Evolutionary conservation across 2,113 vertebrate genomes (phyloP).

Genomic region (Myrmecobius fasciatus): DNA sequence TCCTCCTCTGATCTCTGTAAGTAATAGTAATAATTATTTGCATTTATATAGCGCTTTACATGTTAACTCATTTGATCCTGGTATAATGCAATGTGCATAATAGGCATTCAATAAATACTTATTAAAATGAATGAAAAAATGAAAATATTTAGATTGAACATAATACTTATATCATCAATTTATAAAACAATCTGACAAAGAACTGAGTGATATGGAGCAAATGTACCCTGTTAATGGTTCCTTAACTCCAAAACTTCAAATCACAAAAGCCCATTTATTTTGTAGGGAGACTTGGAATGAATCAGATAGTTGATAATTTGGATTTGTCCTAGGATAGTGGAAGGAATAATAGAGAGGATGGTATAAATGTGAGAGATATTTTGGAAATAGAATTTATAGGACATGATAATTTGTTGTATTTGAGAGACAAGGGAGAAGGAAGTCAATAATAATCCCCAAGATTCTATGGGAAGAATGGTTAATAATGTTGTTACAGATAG

Average conservation of each 20-base stretch:
- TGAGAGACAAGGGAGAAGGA: background rate
- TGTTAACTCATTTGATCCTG: background rate
- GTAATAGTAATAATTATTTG: too few relatives aligned
- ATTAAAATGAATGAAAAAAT: background rate
- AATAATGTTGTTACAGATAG: background rate
- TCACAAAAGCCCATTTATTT: background rate
- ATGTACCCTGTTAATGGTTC: background rate
- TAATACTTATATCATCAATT: background rate
- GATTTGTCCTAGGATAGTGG: background rate
- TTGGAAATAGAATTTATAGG: background rate
- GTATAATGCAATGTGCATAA: background rate
- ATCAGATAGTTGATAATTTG: background rate
- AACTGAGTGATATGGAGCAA: background rate
- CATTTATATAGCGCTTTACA: too few relatives aligned
- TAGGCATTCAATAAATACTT: background rate
- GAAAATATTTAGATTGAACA: background rate
- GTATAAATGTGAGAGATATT: background rate
- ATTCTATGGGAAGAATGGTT: background rate
- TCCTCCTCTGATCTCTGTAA: background rate
- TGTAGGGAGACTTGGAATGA: background rate
- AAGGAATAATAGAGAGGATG: background rate
- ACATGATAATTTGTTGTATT: background rate
- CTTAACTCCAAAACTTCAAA: background rate
- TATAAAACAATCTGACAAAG: background rate
- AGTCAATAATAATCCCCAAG: background rate